Evolutionary conservation across 2,797 vertebrate genomes (phyloP).

Genomic region (Cyclura pinguis): DNA sequence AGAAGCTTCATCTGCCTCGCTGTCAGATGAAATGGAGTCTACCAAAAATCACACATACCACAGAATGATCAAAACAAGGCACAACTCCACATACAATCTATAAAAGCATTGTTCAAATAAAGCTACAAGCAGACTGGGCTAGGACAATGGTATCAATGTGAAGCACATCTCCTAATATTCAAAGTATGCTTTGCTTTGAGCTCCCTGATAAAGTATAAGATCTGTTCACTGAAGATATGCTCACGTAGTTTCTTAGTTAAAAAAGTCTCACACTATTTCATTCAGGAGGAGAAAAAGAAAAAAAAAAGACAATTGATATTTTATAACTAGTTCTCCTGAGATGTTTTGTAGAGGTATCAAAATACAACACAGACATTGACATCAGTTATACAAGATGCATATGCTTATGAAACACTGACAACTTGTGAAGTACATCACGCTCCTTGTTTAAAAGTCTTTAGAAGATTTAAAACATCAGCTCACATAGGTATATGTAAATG

Average conservation of each 20-base stretch:
- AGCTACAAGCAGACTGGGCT: background rate
- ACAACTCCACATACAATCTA: background rate
- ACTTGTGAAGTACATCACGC: background rate
- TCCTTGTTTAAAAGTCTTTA: background rate
- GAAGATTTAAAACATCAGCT: background rate
- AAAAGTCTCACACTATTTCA: background rate
- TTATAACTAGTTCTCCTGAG: background rate
- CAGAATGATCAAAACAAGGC: constrained; percentile 23
- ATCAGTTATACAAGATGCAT: background rate
- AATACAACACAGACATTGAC: background rate
- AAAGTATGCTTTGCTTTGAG: background rate
- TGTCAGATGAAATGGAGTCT: constrained; percentile 94
- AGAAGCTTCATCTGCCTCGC: constrained; percentile 88
- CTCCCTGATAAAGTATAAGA: background rate
- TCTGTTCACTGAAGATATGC: background rate
- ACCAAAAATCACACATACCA: constrained; percentile 38
- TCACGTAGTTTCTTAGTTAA: background rate
- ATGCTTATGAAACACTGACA: background rate
- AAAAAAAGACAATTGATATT: background rate
- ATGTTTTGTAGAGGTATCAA: background rate
- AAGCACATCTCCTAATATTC: background rate
- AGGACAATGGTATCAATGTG: background rate
- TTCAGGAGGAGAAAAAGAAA: background rate
- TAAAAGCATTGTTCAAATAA: fast-evolving
- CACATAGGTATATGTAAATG: background rate